phyloP scores from a whole-genome alignment of 2,113 vertebrate genomes.

The Brachyhypopomus occidentalis region DNA sequence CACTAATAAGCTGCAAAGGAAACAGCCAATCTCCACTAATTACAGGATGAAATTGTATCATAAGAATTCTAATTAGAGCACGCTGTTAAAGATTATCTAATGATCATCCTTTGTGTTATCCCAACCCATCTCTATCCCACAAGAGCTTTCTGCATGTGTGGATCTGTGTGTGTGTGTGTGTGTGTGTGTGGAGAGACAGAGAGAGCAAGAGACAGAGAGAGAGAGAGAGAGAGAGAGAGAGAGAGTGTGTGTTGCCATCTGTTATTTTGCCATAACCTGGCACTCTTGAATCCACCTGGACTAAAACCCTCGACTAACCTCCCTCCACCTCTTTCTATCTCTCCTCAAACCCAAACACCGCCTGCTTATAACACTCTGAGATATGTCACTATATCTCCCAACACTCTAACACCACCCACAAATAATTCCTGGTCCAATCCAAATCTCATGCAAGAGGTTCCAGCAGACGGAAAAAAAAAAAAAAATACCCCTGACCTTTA shows the following conservation, averaged over 20 bases:
- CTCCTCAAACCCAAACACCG: slow-evolving; percentile 48
- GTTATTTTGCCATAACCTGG: slow-evolving; percentile 70
- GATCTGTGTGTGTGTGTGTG: not conserved
- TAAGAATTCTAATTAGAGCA: slow-evolving; percentile 99
- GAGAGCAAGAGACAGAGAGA: too few relatives aligned
- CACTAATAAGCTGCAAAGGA: slow-evolving; percentile 95
- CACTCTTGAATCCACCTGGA: slow-evolving; percentile 32
- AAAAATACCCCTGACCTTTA: slow-evolving; percentile 97
- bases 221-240: slow-evolving; percentile 7
- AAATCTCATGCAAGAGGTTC: slow-evolving; percentile 93
- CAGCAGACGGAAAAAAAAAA: slow-evolving; percentile 94
- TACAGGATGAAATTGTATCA: slow-evolving; percentile 99
- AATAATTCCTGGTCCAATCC: slow-evolving; percentile 72
- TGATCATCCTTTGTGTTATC: slow-evolving; percentile 91
- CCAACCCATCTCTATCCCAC: slow-evolving; percentile 78
- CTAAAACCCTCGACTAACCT: slow-evolving; percentile 5
- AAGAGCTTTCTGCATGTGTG: slow-evolving; percentile 45
- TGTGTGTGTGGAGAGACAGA: too few relatives aligned
- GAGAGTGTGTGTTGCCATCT: slow-evolving; percentile 51
- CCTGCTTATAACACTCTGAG: slow-evolving; percentile 47
- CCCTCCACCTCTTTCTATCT: slow-evolving; percentile 30
- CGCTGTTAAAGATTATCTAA: slow-evolving; percentile 97
- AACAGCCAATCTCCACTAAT: slow-evolving; percentile 97
- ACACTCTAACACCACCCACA: slow-evolving; percentile 40
- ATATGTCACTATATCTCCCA: slow-evolving; percentile 74